Conservation (phyloP, 2,797 vertebrate species). For the Chaenodraco wilsoni region DNA sequence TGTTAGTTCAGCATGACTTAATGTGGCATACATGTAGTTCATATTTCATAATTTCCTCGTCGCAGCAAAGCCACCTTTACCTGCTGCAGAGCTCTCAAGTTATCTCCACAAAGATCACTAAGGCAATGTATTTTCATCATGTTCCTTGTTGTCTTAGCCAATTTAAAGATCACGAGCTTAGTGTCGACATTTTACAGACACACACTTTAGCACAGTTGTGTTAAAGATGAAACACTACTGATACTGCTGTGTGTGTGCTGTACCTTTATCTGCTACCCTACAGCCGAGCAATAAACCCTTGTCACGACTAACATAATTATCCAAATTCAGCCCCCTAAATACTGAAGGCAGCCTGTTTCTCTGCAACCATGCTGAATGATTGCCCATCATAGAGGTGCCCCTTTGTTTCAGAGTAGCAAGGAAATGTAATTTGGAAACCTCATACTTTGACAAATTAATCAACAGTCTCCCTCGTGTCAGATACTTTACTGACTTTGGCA, state of each 20-base stretch:
- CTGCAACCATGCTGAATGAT: slow-evolving; percentile 71
- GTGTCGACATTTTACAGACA: slow-evolving; percentile 60
- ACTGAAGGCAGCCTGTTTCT: slow-evolving; percentile 51
- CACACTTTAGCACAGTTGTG: slow-evolving; percentile 40
- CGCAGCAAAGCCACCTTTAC: slow-evolving; percentile 51
- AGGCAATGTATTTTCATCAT: slow-evolving; percentile 69
- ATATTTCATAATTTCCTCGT: slow-evolving; percentile 72
- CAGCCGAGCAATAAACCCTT: slow-evolving; percentile 43
- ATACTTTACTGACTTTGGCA: slow-evolving; percentile 68
- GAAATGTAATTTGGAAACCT: slow-evolving; percentile 68
- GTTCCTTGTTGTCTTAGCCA: slow-evolving; percentile 49
- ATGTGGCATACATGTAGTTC: slow-evolving; percentile 42
- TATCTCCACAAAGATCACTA: slow-evolving; percentile 65
- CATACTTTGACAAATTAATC: slow-evolving; percentile 76
- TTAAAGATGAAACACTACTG: slow-evolving; percentile 51
- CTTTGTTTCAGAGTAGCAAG: slow-evolving; percentile 49
- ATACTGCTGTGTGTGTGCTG: slow-evolving; percentile 28
- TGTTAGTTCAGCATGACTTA: slow-evolving; percentile 56
- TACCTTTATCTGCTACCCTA: slow-evolving; percentile 55
- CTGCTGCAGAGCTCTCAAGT: slow-evolving; percentile 54
- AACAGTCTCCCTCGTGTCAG: slow-evolving; percentile 66
- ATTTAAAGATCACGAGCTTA: slow-evolving; percentile 68
- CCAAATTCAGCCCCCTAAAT: slow-evolving; percentile 52
- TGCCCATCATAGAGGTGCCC: slow-evolving; percentile 65
- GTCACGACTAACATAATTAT: slow-evolving; percentile 52